Base-by-base conservation (phyloP, 2,797 vertebrate species). In the Eulemur rubriventer region DNA sequence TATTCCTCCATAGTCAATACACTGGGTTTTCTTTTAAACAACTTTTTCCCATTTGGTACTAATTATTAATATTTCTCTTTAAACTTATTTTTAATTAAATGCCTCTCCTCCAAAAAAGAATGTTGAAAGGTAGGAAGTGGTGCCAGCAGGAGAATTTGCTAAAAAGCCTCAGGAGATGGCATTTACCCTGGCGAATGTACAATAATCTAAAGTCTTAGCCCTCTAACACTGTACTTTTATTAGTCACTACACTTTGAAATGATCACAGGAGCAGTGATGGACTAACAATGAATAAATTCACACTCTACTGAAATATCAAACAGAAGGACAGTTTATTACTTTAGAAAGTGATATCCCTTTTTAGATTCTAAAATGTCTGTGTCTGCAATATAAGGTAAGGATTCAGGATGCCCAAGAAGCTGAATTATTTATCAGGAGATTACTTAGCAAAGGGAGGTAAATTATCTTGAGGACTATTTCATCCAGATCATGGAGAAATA, bases 381-480 rank as follows among this genome's bases (percentile, higher is more conserved):
- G 80, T 96, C 88, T 96, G 70, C 84, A 86, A 5, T 70, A 6
- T 84, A 90, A 92, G 38, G 33, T 52, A 78, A 75, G 55, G 73
- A 89, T 76, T 92, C 67, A 65, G 72, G 78, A 94, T 97, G 81
- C 72, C 90, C 82, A 83, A 63, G 89, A 88, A 88, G 28, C 93
- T 97, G 91, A 97, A 96, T 96, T 95, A 95, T 97, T 93, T 97
- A 97, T 96, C 16, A 96, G 88, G 73, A 83, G 88, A 94, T 97
- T 82, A 82, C 97, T 95, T 95, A 96, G 91, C 88, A 94, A 81
- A 96, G 75, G 59, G 73, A 96, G 85, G 91, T 94, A 91, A 96
- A 95, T 96, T 92, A 91, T 93, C 91, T 80, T 35, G 78, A 96
- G 72, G 81, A 90, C 86, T 14, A 16, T 85, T 95, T 93, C 48